These are phyloP conservation scores for Sarcophilus harrisii DNA, from an alignment of 2,797 vertebrate genomes.

Conservation along the genomic window DNA sequence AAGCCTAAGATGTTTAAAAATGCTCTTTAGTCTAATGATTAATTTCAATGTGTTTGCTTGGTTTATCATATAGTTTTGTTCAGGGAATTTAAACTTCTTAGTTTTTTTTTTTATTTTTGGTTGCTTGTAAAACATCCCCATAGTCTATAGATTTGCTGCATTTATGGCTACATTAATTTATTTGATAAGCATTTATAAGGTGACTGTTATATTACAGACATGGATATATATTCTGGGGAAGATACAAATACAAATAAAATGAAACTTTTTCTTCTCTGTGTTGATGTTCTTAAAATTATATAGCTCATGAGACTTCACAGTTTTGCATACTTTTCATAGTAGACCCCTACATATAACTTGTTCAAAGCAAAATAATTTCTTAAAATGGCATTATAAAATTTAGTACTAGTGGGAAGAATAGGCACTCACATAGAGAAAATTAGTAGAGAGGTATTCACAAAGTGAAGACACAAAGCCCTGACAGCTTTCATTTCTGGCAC, in stretches of 20 bases:
- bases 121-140: neutral
- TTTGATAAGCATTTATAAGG: neutral
- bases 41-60: neutral
- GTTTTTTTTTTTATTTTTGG: neutral
- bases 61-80: neutral
- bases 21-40: neutral
- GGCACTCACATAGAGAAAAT: neutral
- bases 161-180: neutral
- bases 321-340: neutral
- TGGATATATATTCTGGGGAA: neutral
- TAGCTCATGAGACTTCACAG: neutral
- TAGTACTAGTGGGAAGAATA: neutral
- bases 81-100: neutral
- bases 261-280: neutral
- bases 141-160: neutral
- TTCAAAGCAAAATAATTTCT: neutral
- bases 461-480: neutral
- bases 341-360: neutral
- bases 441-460: neutral
- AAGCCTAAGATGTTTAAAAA: neutral
- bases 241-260: neutral
- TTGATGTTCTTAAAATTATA: neutral
- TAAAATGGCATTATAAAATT: neutral
- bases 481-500: neutral
- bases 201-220: neutral